Evolutionary conservation across 2,888 invertebrate species (phyloP), one percentile per base, ranked within the genome.

Genomic region (Orchesellides sinensis): DNA sequence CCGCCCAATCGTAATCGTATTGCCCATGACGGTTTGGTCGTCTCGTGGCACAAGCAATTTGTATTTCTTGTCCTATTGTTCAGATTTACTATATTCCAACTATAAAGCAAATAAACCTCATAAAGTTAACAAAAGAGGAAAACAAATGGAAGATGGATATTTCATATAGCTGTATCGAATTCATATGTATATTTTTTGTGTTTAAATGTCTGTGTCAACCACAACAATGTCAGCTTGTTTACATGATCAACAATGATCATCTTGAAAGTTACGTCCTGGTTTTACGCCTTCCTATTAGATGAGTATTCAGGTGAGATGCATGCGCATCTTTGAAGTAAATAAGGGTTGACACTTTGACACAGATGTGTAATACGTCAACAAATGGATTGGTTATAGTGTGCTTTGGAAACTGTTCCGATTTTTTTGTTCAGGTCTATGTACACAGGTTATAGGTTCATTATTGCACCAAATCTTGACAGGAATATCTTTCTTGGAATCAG

Each of bases 361-460:
- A 63, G 69, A 78, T 78, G 45, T 65, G n/a, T 40, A 40, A 40
- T 77, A 25, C 59, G 74, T 74, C 74, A 74, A 65, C 52, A 54
- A 17, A 25, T 32, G 21, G 61, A 47, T 19, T 23, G 40, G 40
- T 19, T 17, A 32, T 23, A 32, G 61, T 25, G 19, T 17, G n/a
- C n/a, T n/a, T n/a, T n/a, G 19, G 35, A 35, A 35, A 56, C 12
- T 21, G 49, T 17, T 17, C 12, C 27, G 4, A 25, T 14, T 68
- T 19, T 54, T 32, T 25, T 0, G 63, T 63, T 63, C 19, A 47
- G 2, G 25, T 10, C 32, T 40, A 5, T 2, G 4, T 40, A 40
- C 40, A 2, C 40, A 40, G n/a, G 2, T 5, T 2, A 40, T 40
- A 17, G 52, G 52, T 17, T 52, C 21, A 19, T 21, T 17, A 52